These are phyloP conservation scores for Gallinago undulata DNA, from an alignment of 2,113 vertebrate species.

Conservation along the genomic window DNA sequence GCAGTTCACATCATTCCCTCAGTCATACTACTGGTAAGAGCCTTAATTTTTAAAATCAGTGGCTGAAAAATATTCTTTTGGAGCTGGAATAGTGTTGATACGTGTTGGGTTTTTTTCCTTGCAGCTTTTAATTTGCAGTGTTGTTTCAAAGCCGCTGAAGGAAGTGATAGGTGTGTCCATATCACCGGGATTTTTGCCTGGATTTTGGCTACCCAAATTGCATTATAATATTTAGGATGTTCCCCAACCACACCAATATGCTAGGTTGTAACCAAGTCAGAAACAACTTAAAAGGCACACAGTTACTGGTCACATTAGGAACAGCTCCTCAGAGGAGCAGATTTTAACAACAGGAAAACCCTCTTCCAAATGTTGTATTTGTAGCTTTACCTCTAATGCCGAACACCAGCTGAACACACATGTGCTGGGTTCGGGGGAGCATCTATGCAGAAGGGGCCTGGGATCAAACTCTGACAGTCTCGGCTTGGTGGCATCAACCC, in stretches of 20 bases:
- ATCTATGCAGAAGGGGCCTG: background rate
- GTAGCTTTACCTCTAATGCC: background rate
- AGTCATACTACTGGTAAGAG: accelerated
- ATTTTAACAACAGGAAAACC: background rate
- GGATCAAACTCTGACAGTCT: background rate
- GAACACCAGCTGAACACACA: accelerated
- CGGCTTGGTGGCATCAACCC: accelerated
- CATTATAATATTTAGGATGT: background rate
- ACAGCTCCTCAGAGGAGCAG: background rate
- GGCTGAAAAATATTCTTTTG: background rate
- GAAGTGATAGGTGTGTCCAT: background rate
- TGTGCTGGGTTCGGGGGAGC: background rate
- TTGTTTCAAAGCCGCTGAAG: background rate
- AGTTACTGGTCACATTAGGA: background rate
- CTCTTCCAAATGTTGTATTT: background rate
- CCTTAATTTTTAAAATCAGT: background rate
- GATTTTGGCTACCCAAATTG: background rate
- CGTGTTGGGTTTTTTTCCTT: background rate
- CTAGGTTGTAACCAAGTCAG: background rate
- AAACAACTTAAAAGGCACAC: background rate
- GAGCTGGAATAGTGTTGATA: background rate
- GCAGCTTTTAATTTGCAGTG: background rate
- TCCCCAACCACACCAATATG: accelerated
- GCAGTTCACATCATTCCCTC: background rate
- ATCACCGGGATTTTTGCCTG: background rate